A percentile compares a stretch with the other conserved stretches of the same genome.
phyloP scores from a whole-genome alignment of 2,888 invertebrate species.

The Cosmorhoe ocellata region DNA sequence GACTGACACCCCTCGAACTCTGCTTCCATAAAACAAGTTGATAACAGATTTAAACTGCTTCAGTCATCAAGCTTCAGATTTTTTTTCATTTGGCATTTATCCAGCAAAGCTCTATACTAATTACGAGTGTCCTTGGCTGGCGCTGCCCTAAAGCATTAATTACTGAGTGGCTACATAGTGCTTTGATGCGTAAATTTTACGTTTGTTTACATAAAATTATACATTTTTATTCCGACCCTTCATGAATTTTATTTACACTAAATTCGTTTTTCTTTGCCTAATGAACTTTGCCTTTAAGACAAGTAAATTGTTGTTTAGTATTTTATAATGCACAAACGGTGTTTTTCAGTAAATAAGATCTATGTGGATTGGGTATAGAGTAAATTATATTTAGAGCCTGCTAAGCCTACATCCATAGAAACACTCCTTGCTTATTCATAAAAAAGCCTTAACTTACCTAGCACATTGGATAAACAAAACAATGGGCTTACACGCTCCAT shows the following conservation, averaged over 20 bases:
- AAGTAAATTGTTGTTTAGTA: conserved; percentile 2
- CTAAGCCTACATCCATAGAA: too few relatives aligned
- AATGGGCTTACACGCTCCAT: too few relatives aligned
- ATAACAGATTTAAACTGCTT: too few relatives aligned
- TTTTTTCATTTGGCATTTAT: conserved; percentile 52
- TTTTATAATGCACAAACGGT: not conserved
- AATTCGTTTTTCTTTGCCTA: not conserved
- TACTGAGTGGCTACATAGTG: conserved; percentile 26
- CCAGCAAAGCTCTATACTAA: conserved; percentile 60
- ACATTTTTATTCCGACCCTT: conserved; percentile 7
- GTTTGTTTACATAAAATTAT: conserved; percentile 12
- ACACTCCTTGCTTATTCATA: too few relatives aligned
- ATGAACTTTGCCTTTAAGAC: not conserved
- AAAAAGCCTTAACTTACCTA: too few relatives aligned
- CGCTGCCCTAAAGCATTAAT: conserved; percentile 27
- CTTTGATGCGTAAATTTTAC: conserved; percentile 37
- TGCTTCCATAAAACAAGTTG: too few relatives aligned
- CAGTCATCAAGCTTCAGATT: conserved; percentile 24
- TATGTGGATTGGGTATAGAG: too few relatives aligned
- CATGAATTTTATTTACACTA: conserved; percentile 2
- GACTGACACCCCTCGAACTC: too few relatives aligned
- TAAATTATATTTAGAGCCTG: too few relatives aligned
- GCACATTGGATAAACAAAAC: too few relatives aligned
- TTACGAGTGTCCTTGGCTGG: conserved; percentile 39
- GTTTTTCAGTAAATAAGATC: not conserved